Conservation (phyloP, 2,797 vertebrate genomes). For the Chlorospingus semifuscus region DNA sequence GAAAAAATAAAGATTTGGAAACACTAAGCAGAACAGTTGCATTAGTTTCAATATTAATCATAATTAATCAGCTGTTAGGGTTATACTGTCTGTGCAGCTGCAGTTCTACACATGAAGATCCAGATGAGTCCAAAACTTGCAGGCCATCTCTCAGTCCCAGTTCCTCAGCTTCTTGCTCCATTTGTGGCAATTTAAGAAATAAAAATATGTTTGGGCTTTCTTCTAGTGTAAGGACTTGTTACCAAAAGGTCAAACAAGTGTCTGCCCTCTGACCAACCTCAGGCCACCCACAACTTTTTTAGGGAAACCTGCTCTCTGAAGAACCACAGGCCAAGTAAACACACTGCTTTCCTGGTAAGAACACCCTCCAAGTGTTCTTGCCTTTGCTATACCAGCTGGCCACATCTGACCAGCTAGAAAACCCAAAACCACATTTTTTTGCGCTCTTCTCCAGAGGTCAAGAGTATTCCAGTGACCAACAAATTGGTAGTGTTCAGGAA, state of each 20-base stretch:
- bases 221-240: not conserved
- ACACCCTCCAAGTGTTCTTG: not conserved
- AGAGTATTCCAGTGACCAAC: not conserved
- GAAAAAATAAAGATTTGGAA: not conserved
- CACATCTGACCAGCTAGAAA: constrained; percentile 7
- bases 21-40: not conserved
- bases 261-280: not conserved
- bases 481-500: not conserved
- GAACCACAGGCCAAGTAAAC: not conserved
- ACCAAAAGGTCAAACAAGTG: not conserved
- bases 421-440: not conserved
- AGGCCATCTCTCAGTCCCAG: not conserved
- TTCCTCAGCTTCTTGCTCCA: not conserved
- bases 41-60: not conserved
- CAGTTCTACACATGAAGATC: not conserved
- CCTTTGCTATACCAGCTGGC: not conserved
- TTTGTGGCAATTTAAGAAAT: not conserved
- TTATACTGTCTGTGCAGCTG: not conserved
- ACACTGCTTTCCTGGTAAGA: not conserved
- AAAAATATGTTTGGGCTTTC: not conserved
- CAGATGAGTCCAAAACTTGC: not conserved
- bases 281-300: not conserved
- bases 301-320: not conserved
- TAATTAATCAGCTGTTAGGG: not conserved
- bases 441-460: not conserved